These are phyloP conservation scores for Plagiodera versicolora DNA, from an alignment of 2,888 invertebrate species.

Conservation along the genomic window DNA sequence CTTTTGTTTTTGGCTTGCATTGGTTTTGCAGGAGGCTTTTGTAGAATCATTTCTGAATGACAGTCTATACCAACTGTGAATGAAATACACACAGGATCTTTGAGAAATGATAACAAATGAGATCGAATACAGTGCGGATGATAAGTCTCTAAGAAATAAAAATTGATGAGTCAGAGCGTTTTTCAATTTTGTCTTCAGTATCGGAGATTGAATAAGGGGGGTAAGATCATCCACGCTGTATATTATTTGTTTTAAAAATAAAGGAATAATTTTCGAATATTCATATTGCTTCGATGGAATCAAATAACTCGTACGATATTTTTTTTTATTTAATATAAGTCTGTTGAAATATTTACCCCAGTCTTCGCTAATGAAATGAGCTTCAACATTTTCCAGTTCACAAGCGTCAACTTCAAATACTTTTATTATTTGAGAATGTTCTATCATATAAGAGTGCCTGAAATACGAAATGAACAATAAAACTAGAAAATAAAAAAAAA, in stretches of 20 bases:
- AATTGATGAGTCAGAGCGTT: too few relatives aligned
- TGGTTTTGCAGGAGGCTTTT: slow-evolving; percentile 14
- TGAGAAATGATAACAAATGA: too few relatives aligned
- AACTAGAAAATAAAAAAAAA: background rate
- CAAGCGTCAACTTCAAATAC: slow-evolving; percentile 53
- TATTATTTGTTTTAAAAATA: too few relatives aligned
- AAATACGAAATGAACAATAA: background rate
- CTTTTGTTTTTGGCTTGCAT: slow-evolving; percentile 13
- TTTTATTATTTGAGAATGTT: slow-evolving; percentile 55
- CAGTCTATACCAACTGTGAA: slow-evolving; percentile 61
- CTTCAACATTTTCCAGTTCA: slow-evolving; percentile 56
- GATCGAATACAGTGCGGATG: too few relatives aligned
- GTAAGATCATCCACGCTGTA: too few relatives aligned
- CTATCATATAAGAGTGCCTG: slow-evolving; percentile 51
- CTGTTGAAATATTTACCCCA: slow-evolving; percentile 55
- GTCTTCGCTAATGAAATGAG: slow-evolving; percentile 62
- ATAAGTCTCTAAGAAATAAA: too few relatives aligned
- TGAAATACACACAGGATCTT: too few relatives aligned
- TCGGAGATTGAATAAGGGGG: too few relatives aligned
- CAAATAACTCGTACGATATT: too few relatives aligned
- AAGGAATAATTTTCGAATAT: too few relatives aligned
- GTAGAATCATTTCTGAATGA: slow-evolving; percentile 23
- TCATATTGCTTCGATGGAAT: too few relatives aligned
- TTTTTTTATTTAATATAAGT: background rate
- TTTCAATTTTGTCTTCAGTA: too few relatives aligned